A percentile compares a stretch with the other conserved stretches of the same genome.
Conservation (phyloP, 2,113 vertebrate species). For the Antidorcas marsupialis region DNA sequence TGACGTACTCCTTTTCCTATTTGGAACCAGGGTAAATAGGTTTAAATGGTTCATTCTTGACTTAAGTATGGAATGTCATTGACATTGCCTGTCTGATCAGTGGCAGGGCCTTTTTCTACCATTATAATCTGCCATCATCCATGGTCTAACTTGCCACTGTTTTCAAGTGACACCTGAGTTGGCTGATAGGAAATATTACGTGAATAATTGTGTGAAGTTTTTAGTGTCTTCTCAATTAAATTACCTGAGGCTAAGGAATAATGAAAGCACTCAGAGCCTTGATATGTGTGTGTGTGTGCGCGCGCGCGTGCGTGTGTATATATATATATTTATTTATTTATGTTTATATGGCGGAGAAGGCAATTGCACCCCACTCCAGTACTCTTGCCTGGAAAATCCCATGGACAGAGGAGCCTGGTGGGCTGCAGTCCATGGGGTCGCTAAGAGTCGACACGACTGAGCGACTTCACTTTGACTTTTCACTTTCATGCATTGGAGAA, state of each 20-base stretch:
- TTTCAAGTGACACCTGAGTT: not conserved
- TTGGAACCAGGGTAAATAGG: not conserved
- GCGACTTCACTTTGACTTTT: too few species aligned
- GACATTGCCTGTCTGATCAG: not conserved
- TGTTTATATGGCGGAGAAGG: too few species aligned
- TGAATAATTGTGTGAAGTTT: not conserved
- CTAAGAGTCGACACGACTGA: too few species aligned
- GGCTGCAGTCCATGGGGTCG: too few species aligned
- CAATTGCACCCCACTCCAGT: too few species aligned
- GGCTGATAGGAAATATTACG: not conserved
- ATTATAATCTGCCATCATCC: not conserved
- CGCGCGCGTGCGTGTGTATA: fast-evolving
- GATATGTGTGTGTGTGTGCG: not conserved
- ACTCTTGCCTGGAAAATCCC: too few species aligned
- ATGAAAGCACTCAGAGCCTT: not conserved
- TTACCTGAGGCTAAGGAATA: not conserved
- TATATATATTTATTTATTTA: not conserved
- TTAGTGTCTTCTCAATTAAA: not conserved
- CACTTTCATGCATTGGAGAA: too few species aligned
- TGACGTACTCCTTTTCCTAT: too few species aligned
- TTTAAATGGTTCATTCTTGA: not conserved
- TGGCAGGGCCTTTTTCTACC: not conserved
- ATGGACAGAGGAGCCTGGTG: too few species aligned
- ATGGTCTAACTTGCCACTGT: not conserved
- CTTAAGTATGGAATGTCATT: not conserved